Base-by-base conservation (phyloP, 2,797 vertebrate genomes). In the Botia kubotai region DNA sequence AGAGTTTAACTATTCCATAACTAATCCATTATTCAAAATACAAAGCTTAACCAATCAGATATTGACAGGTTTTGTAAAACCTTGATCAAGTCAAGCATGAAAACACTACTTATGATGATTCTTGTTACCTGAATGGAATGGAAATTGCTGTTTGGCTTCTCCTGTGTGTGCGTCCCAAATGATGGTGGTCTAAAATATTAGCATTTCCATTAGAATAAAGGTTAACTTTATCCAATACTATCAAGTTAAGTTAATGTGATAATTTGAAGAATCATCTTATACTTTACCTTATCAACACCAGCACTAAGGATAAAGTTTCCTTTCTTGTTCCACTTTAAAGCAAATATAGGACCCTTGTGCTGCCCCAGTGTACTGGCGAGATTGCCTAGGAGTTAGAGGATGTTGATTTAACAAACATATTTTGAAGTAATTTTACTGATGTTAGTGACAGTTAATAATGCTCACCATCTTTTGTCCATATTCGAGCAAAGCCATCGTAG, bases 281-380 rank as follows among this genome's bases (percentile, higher is more conserved):
- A 70, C 78, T 89, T 93, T 91, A 99, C 98, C 96, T 99, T 99
- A 90, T 99, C 98, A 87, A 99, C 98, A 74, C 98, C 98, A 83
- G 98, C 98, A 91, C 98, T 99, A 87, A 99, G 95, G 89, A 99
- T 99, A 89, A 98, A 99, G 93, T 99, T 99, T 94, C 98, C 98
- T 96, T 99, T 98, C 91, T 98, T 99, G 92, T 99, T 99, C 98
- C 98, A 99, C 93, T 99, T 99, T 85, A 99, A 95, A 91, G 98
- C 98, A 95, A 99, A 99, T 95, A 99, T 99, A 75, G 98, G 98
- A 87, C 98, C 98, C 96, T 99, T 99, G 91, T 99, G 98, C 86
- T 99, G 98, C 84, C 98, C 98, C 93, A 99, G 93, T 85, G 98
- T 99, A 90, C 97, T 99, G 90, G 98, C 97, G 89, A 99, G 95